Evolutionary conservation across 1,140 invertebrate genomes (phyloP), one percentile per base, ranked within the genome.

Genomic region (Drosophila repletoides): DNA sequence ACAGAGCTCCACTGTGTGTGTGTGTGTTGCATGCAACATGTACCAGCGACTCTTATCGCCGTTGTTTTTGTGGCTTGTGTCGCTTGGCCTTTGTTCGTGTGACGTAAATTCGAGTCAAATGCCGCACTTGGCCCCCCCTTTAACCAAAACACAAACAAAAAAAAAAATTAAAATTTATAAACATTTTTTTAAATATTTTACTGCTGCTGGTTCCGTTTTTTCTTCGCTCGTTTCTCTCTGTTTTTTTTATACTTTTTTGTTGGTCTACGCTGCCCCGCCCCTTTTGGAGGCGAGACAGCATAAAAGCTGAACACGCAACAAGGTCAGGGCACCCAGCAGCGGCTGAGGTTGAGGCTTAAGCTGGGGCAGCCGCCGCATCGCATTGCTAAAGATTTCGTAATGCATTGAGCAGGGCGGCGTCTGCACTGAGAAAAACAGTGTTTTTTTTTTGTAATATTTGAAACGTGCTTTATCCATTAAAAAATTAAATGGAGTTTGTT

Each of bases 31-130:
- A n/a, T n/a, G n/a, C n/a, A 2, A 14, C 55, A 26, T 22, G 6
- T 24, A 21, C 6, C 4, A 31, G 34, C 15, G 34, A 53, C 34
- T 5, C 45, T 33, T 49, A 29, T 31, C 31, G 21, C 14, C 15
- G 41, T 40, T 41, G 15, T 7, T 48, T 36, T 59, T 59, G 65
- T 76, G 61, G 55, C 70, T 64, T 46, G 46, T 56, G 45, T 48
- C 28, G 45, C 6, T 51, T 66, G 71, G 48, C 67, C 67, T 71
- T 72, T 83, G 71, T 84, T 63, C 43, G 48, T 71, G 74, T 83
- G 77, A 79, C 74, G 77, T 74, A 83, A 84, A 76, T 58, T 33
- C 76, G 38, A 76, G 77, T 84, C 79, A 83, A 83, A 70, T 56
- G 77, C 73, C 41, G 59, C 73, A 66, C 66, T 67, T 80, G 72